phyloP scores from a whole-genome alignment of 2,888 invertebrate species.

The Nephrotoma flavescens region DNA sequence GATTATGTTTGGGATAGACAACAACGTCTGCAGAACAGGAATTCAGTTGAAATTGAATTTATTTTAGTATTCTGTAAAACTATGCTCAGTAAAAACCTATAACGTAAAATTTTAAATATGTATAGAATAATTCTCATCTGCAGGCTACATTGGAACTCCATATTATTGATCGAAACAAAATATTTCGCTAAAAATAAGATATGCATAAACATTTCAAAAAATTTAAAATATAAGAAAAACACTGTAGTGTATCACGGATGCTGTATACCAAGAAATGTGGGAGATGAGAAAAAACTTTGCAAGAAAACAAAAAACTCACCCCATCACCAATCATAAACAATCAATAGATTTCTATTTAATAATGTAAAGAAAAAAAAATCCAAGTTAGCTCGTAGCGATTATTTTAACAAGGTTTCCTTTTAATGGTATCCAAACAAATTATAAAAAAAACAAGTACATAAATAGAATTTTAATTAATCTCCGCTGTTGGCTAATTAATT shows the following conservation, averaged over 20 bases:
- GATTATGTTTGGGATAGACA: no score
- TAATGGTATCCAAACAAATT: not conserved
- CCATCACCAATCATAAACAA: not conserved
- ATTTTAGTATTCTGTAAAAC: no score
- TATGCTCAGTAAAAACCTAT: no score
- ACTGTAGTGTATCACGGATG: no score
- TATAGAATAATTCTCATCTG: not conserved
- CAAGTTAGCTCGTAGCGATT: not conserved
- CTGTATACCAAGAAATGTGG: no score
- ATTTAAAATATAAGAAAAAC: no score
- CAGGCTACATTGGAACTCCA: not conserved
- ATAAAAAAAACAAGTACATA: not conserved
- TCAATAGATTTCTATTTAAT: not conserved
- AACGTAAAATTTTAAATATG: not conserved
- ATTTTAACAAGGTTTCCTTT: not conserved
- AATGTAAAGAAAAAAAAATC: not conserved
- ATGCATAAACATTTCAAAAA: no score
- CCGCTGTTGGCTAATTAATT: not conserved
- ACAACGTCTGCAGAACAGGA: no score
- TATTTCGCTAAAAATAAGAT: no score
- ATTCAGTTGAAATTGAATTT: no score
- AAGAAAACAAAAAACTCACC: not conserved
- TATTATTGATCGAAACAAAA: not conserved
- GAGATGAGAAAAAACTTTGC: not conserved
- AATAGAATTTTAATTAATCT: not conserved